Conservation (phyloP, 1,140 invertebrate species). For the Apis florea region DNA sequence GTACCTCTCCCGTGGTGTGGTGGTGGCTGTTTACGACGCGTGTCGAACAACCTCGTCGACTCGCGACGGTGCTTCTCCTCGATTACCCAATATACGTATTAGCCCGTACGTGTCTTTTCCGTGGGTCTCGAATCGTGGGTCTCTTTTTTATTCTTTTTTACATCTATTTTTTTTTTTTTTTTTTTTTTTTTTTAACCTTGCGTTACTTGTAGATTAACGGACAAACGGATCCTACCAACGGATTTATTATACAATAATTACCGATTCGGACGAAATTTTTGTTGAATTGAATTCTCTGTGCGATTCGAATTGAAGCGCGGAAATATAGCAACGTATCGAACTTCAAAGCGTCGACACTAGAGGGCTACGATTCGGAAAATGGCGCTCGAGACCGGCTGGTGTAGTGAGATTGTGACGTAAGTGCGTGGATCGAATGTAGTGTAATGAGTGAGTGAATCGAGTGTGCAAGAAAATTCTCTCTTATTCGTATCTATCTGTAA, state of each 20-base stretch:
- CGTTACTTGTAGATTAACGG: not conserved
- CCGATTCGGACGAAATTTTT: not conserved
- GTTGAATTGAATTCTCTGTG: too few relatives aligned
- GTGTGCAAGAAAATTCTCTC: conserved; percentile 44
- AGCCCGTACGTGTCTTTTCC: conserved; percentile 61
- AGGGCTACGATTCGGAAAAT: not conserved
- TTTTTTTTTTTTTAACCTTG: conserved; percentile 3
- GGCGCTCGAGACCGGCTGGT: conserved; percentile 52
- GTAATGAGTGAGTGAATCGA: conserved; percentile 30
- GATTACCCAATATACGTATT: conserved; percentile 71
- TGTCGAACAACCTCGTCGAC: conserved; percentile 23
- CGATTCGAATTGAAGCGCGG: not conserved
- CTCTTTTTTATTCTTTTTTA: not conserved
- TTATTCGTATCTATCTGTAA: conserved; percentile 58
- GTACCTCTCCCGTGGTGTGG: not conserved
- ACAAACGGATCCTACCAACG: too few relatives aligned
- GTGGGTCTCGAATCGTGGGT: conserved; percentile 40
- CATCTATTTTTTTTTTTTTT: not conserved
- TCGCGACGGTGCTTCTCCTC: conserved; percentile 56
- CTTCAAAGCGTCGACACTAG: not conserved
- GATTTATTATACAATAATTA: too few relatives aligned
- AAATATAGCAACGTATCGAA: not conserved
- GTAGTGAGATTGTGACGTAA: conserved; percentile 64
- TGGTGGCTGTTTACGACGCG: not conserved
- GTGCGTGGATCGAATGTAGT: conserved; percentile 29